These are phyloP conservation scores for Drosophila saltans DNA, from an alignment of 1,140 invertebrate genomes.

Conservation along the genomic window DNA sequence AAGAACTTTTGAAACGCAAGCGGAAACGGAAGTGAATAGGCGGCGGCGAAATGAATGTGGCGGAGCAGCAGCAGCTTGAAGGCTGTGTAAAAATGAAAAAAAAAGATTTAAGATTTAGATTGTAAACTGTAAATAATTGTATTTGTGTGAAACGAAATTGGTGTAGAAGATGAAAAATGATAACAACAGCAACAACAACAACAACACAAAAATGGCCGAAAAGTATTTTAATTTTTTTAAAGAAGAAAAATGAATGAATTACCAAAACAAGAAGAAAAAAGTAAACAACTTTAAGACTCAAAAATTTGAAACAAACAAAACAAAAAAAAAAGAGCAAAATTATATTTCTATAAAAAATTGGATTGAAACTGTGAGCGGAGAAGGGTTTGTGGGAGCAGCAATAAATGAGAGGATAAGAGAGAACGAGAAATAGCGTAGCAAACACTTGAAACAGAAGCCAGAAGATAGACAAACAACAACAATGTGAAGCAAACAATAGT, in stretches of 20 bases:
- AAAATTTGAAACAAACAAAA: constrained; percentile 42
- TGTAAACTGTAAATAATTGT: constrained; percentile 70
- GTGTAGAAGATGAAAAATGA: constrained; percentile 38
- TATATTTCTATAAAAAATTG: constrained; percentile 71
- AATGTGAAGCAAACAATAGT: constrained; percentile 74
- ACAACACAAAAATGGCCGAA: constrained; percentile 21
- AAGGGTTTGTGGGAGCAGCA: constrained; percentile 25
- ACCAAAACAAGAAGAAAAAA: background rate
- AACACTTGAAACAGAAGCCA: constrained; percentile 51
- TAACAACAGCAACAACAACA: constrained; percentile 12
- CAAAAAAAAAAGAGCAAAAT: constrained; percentile 45
- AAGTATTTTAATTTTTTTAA: constrained; percentile 74
- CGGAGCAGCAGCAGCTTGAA: background rate
- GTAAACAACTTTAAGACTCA: constrained; percentile 60
- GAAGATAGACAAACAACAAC: constrained; percentile 47
- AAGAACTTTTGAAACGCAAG: background rate
- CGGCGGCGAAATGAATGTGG: background rate
- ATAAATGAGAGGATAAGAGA: constrained; percentile 12
- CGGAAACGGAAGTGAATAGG: background rate
- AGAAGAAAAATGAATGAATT: constrained; percentile 27
- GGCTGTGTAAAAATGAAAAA: constrained; percentile 26
- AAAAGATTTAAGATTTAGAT: constrained; percentile 35
- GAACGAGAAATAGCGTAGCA: constrained; percentile 58
- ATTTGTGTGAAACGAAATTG: constrained; percentile 58
- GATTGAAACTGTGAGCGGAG: constrained; percentile 21